Percentiles rank a stretch among this genome's conserved stretches.
These are phyloP conservation scores for Drosophila phalerata DNA, from an alignment of 2,888 invertebrate genomes.

Conservation along the genomic window DNA sequence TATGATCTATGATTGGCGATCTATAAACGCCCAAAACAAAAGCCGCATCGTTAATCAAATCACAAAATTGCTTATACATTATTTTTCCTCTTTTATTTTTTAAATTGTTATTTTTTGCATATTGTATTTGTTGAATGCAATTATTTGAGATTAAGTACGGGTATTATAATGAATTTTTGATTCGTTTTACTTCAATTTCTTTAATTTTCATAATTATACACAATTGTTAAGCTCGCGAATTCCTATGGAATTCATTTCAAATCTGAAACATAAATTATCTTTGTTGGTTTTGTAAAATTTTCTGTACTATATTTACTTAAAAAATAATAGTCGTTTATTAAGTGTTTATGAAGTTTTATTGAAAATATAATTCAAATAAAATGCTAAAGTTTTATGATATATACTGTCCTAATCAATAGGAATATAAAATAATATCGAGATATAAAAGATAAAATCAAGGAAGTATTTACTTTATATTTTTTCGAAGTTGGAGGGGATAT, in stretches of 20 bases:
- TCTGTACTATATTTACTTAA: background rate
- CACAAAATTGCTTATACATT: constrained; percentile 17
- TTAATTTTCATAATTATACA: constrained; percentile 48
- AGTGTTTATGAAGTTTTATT: too few species aligned
- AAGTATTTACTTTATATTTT: too few species aligned
- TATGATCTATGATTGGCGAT: constrained; percentile 26
- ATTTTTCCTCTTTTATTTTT: background rate
- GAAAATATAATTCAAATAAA: too few species aligned
- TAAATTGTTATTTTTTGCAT: constrained; percentile 20
- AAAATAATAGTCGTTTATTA: too few species aligned
- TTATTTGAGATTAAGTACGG: constrained; percentile 54
- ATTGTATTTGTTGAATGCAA: constrained; percentile 45
- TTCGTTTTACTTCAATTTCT: constrained; percentile 46
- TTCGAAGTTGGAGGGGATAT: background rate
- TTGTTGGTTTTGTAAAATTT: background rate
- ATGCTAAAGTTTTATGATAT: too few species aligned
- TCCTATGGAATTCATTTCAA: background rate
- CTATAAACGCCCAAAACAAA: constrained; percentile 39
- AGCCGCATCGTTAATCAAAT: constrained; percentile 57
- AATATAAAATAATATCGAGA: too few species aligned
- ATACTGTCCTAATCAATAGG: too few species aligned
- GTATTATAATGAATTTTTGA: constrained; percentile 54
- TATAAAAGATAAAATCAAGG: too few species aligned
- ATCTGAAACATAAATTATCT: background rate
- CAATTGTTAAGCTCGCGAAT: constrained; percentile 35